Evolutionary conservation across 2,888 invertebrate species (phyloP), one percentile per base, ranked within the genome.

Genomic region (Mimumesa dahlbomi): DNA sequence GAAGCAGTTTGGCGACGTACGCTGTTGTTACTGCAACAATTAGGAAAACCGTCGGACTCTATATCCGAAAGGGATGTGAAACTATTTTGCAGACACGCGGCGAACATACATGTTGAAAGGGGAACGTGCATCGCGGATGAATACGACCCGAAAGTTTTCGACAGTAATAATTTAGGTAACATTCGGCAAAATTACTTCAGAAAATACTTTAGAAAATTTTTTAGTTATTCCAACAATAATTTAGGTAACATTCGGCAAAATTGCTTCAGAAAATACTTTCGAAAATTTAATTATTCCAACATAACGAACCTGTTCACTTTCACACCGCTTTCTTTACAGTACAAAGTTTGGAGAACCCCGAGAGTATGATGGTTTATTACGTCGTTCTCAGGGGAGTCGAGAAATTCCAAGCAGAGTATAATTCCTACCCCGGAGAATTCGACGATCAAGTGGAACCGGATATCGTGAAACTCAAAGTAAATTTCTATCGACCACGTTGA

Each of bases 381-480:
- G 93, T 98, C 7, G 93, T 98, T 72, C 90, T 99, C 29, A 91
- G 98, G 82, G 97, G 97, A n/a, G 93, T 95, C 18, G 98, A 98
- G 86, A 93, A 95, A 76, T 99, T 99, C 89, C 93, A 94, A 67
- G 92, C 94, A 2, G 97, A 98, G 87, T 97, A 95, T 88, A 96
- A 96, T 83, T 92, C 95, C 63, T 96, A 95, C 86, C 98, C 98
- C 0, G 98, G 98, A 4, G 95, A 96, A 85, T 94, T 94, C 89
- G 94, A 93, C 81, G 93, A 94, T 84, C 93, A 96, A 85, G 95
- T 97, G 16, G 98, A 98, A 90, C 94, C 95, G 31, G 98, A 98
- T 86, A 96, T 97, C 73, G 92, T 95, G 0, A 95, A 96, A 86
- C 90, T 98, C 6, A 98, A 98, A 91, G 93, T 92, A 82, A 68